Conservation (phyloP, 2,113 vertebrate species). For the Tachycineta bicolor region DNA sequence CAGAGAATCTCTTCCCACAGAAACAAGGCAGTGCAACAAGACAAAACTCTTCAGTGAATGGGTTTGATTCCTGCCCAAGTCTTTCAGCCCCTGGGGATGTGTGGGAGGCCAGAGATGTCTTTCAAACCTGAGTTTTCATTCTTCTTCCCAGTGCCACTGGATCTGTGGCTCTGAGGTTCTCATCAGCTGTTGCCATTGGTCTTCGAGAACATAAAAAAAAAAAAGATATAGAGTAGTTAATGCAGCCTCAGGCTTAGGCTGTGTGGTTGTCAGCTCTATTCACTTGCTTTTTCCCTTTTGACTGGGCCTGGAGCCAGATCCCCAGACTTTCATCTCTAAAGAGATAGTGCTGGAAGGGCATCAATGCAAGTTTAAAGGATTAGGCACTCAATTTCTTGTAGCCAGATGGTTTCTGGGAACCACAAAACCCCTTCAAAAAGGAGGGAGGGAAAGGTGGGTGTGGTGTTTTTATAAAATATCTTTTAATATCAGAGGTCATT, state of each 20-base stretch:
- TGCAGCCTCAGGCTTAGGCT: background rate
- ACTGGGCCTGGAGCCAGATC: slow-evolving; percentile 1
- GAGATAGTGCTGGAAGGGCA: background rate
- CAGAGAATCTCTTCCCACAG: background rate
- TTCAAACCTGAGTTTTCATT: background rate
- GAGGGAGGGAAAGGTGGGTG: background rate
- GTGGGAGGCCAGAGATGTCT: background rate
- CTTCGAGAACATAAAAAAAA: background rate
- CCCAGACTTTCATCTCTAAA: background rate
- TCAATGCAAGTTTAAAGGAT: background rate
- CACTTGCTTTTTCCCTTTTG: background rate
- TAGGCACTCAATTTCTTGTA: background rate
- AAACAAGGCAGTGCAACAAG: background rate
- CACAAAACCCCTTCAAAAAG: background rate
- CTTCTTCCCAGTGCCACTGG: background rate
- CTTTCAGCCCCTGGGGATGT: background rate
- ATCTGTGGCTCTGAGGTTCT: background rate
- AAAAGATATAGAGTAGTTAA: background rate
- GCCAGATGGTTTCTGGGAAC: background rate
- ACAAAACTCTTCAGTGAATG: background rate
- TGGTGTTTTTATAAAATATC: background rate
- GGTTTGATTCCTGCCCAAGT: background rate
- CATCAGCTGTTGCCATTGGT: background rate
- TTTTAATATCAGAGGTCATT: background rate
- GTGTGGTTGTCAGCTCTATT: background rate